Evolutionary conservation across 1,140 invertebrate genomes (phyloP).

Genomic region (Drosophila nigrodunni): DNA sequence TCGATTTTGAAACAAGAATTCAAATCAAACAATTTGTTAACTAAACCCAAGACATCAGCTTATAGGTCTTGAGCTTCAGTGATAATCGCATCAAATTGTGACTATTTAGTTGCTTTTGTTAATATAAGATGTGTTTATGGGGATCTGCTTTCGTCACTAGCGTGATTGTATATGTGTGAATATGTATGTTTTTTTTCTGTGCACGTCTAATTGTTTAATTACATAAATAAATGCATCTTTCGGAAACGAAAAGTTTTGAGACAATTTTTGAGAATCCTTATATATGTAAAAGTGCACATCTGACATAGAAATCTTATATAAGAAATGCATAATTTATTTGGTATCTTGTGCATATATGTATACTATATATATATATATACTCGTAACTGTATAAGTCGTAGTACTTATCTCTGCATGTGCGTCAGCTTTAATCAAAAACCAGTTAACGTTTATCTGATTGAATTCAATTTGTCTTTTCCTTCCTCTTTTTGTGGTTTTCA

Average conservation of each 20-base stretch:
- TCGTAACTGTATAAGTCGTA: constrained; percentile 4
- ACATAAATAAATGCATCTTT: constrained; percentile 12
- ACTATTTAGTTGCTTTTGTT: constrained; percentile 14
- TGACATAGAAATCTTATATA: constrained; percentile 20
- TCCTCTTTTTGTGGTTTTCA: constrained; percentile 18
- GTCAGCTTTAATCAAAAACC: constrained; percentile 9
- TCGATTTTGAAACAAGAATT: constrained; percentile 1
- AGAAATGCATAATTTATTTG: constrained; percentile 19
- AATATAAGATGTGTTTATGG: neutral
- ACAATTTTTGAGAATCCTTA: constrained; percentile 9
- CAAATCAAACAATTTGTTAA: constrained; percentile 7
- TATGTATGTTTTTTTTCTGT: constrained; percentile 7
- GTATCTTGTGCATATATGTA: constrained; percentile 21
- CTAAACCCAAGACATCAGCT: neutral
- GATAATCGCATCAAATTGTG: constrained; percentile 8
- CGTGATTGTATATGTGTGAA: constrained; percentile 1
- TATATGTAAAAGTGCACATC: constrained; percentile 23
- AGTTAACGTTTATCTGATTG: constrained; percentile 23
- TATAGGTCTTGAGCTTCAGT: constrained; percentile 1
- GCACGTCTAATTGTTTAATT: constrained; percentile 13
- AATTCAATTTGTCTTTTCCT: neutral
- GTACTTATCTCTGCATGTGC: constrained; percentile 5
- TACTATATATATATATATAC: neutral
- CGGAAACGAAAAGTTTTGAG: neutral
- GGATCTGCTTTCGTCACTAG: too few relatives aligned